Conservation (phyloP, 2,113 vertebrate species). For the Neotragus moschatus region DNA sequence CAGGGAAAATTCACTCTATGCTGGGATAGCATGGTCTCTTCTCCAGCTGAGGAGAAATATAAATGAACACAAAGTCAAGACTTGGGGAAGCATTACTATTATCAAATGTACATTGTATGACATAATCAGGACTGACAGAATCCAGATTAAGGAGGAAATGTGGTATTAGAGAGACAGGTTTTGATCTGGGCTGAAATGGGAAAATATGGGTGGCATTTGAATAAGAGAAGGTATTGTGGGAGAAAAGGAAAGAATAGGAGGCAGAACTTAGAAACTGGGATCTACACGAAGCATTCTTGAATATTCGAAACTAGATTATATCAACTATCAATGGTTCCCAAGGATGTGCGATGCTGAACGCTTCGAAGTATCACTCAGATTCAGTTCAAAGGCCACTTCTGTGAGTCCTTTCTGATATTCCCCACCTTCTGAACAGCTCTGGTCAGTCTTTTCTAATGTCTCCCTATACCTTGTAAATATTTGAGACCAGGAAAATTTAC, state of each 20-base stretch:
- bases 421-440: not conserved
- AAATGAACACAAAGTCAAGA: not conserved
- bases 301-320: not conserved
- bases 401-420: not conserved
- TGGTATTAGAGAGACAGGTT: not conserved
- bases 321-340: not conserved
- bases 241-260: not conserved
- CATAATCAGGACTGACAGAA: not conserved
- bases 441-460: not conserved
- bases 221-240: not conserved
- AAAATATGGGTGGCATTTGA: not conserved
- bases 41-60: not conserved
- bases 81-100: not conserved
- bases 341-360: not conserved
- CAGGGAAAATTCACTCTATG: not conserved
- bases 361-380: not conserved
- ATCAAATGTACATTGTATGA: not conserved
- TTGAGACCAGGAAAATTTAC: not conserved
- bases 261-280: not conserved
- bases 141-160: not conserved
- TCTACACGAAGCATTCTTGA: not conserved
- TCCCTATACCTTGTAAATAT: not conserved
- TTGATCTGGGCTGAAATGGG: not conserved
- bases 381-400: not conserved
- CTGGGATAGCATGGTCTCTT: not conserved